A percentile compares a stretch with the other conserved stretches of the same genome.
Evolutionary conservation across 2,888 invertebrate species (phyloP).

Genomic region (Phytoseiulus persimilis): DNA sequence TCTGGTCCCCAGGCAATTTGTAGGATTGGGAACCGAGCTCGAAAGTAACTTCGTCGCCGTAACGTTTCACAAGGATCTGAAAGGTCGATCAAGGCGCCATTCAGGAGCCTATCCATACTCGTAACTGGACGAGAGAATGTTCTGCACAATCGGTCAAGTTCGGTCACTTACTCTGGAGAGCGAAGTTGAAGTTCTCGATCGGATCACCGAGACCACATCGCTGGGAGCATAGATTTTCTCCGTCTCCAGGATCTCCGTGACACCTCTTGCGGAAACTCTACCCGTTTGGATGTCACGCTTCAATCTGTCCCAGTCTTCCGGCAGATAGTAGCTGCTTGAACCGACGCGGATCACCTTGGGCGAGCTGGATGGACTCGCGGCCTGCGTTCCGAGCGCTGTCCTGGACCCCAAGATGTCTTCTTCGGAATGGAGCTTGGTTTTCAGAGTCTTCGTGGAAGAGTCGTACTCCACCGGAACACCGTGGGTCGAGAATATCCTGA

Average conservation of each 20-base stretch:
- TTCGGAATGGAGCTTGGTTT: conserved; percentile 10
- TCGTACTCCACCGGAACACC: conserved; percentile 32
- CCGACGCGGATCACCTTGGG: conserved; percentile 14
- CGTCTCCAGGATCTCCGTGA: conserved; percentile 16
- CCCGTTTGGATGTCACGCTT: conserved; percentile 8
- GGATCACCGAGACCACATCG: conserved; percentile 16
- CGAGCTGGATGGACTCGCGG: neutral
- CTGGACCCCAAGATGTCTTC: neutral
- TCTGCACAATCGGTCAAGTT: neutral
- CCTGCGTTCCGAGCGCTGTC: neutral
- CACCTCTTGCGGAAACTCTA: neutral
- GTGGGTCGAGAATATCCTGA: neutral
- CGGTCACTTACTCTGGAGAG: neutral
- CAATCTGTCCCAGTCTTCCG: conserved; percentile 27
- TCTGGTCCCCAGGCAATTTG: conserved; percentile 6
- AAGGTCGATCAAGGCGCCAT: neutral
- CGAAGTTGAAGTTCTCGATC: neutral
- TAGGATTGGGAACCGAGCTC: conserved; percentile 6
- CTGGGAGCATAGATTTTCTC: conserved; percentile 19
- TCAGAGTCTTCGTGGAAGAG: neutral
- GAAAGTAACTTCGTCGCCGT: conserved; percentile 19
- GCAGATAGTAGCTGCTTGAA: conserved; percentile 7
- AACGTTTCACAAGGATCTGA: conserved; percentile 8
- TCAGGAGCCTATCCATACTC: too few species aligned
- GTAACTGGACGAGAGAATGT: too few species aligned